Percentiles rank a stretch among this genome's conserved stretches.
These are phyloP conservation scores for Sorex araneus DNA, from an alignment of 2,113 vertebrate genomes.

Conservation along the genomic window DNA sequence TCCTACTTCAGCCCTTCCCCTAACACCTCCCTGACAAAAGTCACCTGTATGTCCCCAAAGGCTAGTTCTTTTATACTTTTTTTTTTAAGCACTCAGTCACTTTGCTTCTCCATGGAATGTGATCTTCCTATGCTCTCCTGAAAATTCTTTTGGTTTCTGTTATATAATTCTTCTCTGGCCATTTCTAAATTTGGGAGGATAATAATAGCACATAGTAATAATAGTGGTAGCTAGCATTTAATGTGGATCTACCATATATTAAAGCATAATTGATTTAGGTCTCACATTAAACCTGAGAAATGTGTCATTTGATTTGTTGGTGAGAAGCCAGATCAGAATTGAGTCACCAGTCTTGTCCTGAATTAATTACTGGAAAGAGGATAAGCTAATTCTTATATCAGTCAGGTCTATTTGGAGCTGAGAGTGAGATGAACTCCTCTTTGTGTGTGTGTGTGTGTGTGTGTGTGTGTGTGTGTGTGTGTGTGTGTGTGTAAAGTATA, in stretches of 20 bases:
- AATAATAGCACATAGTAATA: not conserved
- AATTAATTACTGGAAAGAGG: not conserved
- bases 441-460: not conserved
- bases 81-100: not conserved
- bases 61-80: not conserved
- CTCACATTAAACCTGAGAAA: not conserved
- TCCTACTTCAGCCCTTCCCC: not conserved
- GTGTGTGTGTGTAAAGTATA: no score
- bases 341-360: not conserved
- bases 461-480: no score
- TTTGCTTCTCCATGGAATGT: not conserved
- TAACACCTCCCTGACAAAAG: not conserved
- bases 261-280: constrained; percentile 29
- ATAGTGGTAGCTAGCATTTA: not conserved
- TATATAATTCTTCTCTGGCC: not conserved
- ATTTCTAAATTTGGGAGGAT: not conserved
- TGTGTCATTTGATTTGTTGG: not conserved
- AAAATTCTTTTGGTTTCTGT: not conserved
- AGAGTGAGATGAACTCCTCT: constrained; percentile 12
- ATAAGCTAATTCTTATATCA: constrained; percentile 4
- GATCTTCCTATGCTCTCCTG: not conserved
- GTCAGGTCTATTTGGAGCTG: not conserved
- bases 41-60: not conserved
- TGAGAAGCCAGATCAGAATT: constrained; percentile 17
- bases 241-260: not conserved